These are phyloP conservation scores for Drosophila leonis DNA, from an alignment of 2,888 invertebrate species.

Conservation along the genomic window DNA sequence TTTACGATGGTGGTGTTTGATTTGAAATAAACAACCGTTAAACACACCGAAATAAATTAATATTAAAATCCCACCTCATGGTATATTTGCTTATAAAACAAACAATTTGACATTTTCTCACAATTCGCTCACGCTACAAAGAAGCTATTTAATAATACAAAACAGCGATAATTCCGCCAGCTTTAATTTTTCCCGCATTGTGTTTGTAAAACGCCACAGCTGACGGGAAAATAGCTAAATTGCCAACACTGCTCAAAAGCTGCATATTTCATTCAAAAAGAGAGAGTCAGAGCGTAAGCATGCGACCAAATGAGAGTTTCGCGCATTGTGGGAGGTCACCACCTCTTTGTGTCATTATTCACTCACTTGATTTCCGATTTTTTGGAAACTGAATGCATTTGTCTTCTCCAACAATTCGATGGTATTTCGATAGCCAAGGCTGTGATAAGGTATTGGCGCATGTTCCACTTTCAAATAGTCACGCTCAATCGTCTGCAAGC, in stretches of 20 bases:
- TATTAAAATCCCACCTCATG: too few species aligned
- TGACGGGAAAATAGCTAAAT: too few species aligned
- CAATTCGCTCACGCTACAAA: too few species aligned
- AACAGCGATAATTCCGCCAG: too few species aligned
- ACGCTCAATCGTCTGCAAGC: slow-evolving; percentile 84
- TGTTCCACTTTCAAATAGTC: slow-evolving; percentile 89
- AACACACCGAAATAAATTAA: too few species aligned
- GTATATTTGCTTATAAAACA: too few species aligned
- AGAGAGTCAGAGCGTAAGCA: slow-evolving; percentile 2
- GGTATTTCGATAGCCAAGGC: slow-evolving; percentile 87
- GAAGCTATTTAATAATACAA: too few species aligned
- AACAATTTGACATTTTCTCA: too few species aligned
- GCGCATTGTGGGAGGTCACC: slow-evolving; percentile 23
- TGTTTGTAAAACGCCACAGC: too few species aligned
- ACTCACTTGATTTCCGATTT: slow-evolving; percentile 47
- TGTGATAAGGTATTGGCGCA: slow-evolving; percentile 88
- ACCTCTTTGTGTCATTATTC: neutral
- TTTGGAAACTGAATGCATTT: slow-evolving; percentile 86
- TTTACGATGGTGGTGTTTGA: too few species aligned
- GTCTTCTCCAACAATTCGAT: slow-evolving; percentile 88
- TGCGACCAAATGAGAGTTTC: slow-evolving; percentile 17
- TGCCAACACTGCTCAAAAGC: slow-evolving; percentile 28
- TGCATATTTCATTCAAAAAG: neutral
- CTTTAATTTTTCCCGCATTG: too few species aligned
- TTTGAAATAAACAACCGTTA: too few species aligned